Evolutionary conservation across 2,113 vertebrate genomes (phyloP).

Genomic region (Lasiurus borealis): DNA sequence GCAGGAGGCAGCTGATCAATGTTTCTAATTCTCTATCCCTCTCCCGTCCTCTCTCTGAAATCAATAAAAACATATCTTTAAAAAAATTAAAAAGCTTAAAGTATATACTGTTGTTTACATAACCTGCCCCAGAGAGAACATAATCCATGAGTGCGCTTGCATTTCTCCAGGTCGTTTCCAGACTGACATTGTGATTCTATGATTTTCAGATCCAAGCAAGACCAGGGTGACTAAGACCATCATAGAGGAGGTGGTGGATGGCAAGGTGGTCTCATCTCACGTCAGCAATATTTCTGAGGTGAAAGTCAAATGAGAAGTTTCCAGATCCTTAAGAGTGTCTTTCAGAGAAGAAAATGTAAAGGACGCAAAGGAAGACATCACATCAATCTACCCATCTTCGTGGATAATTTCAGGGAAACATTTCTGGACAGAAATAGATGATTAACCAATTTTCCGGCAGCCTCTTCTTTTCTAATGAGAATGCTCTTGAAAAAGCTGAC

Average conservation of each 20-base stretch:
- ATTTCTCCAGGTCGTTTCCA: not conserved
- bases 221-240: slow-evolving; percentile 87
- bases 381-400: slow-evolving; percentile 45
- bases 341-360: not conserved
- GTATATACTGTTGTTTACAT: not conserved
- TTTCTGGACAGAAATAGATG: not conserved
- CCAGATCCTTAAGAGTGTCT: slow-evolving; percentile 67
- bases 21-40: too few species aligned
- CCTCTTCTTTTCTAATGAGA: slow-evolving; percentile 53
- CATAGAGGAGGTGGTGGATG: slow-evolving; percentile 87
- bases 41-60: too few species aligned
- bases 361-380: not conserved
- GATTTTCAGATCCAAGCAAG: slow-evolving; percentile 81
- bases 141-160: too few species aligned
- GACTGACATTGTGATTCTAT: not conserved
- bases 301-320: slow-evolving; percentile 74
- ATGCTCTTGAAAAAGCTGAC: slow-evolving; percentile 43
- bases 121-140: not conserved
- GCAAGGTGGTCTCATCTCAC: slow-evolving; percentile 85
- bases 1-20: too few species aligned
- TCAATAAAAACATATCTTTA: not conserved
- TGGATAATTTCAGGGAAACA: slow-evolving; percentile 45
- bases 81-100: not conserved
- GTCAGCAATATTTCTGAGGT: slow-evolving; percentile 83
- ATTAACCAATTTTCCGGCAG: slow-evolving; percentile 1